These are phyloP conservation scores for Eudorcas thomsonii DNA, from an alignment of 2,113 vertebrate genomes.

Conservation along the genomic window DNA sequence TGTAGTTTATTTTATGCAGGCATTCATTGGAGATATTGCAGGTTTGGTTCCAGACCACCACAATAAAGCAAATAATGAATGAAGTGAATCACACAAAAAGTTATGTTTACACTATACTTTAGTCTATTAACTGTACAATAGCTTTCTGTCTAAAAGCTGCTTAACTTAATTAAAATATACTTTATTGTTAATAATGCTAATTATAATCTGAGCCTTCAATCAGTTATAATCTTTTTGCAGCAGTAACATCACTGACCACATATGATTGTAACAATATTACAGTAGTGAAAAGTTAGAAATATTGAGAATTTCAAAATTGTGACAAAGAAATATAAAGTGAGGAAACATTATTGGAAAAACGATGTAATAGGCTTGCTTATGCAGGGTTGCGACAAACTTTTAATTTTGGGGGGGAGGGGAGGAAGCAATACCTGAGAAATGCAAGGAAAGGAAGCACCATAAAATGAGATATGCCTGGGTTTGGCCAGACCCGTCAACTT, in stretches of 20 bases:
- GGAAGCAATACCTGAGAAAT: neutral
- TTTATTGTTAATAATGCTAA: neutral
- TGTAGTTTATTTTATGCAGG: neutral
- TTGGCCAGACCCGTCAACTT: neutral
- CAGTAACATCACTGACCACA: neutral
- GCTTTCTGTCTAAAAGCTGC: neutral
- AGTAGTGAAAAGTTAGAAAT: neutral
- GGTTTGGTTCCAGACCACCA: neutral
- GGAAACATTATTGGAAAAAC: neutral
- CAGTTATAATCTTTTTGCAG: neutral
- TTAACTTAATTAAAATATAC: neutral
- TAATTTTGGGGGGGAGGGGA: too few species aligned
- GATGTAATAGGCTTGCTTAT: neutral
- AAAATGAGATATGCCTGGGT: neutral
- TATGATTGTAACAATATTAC: neutral
- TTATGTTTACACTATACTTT: neutral
- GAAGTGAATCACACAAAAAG: neutral
- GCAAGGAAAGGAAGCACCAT: neutral
- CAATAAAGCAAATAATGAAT: neutral
- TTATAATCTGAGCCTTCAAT: neutral
- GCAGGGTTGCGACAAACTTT: neutral
- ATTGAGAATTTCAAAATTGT: neutral
- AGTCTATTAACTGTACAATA: neutral
- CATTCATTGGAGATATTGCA: neutral
- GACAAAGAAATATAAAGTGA: neutral